Evolutionary conservation across 1,140 invertebrate genomes (phyloP).

Genomic region (Magallana gigas): DNA sequence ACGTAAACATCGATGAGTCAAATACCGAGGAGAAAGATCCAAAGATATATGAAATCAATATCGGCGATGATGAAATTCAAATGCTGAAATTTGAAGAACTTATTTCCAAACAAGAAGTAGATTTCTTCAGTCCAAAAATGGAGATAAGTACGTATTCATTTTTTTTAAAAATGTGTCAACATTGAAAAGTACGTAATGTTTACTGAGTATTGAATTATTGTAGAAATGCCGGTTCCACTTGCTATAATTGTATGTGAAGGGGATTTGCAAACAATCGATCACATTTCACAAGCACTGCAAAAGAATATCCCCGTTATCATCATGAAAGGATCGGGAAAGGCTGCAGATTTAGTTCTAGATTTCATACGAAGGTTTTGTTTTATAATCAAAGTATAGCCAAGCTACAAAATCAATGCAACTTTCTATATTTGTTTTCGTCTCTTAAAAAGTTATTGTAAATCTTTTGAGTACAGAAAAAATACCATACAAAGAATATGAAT

Average conservation of each 20-base stretch:
- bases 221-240: slow-evolving; percentile 43
- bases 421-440: too few relatives aligned
- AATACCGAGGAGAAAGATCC: too few relatives aligned
- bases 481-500: too few relatives aligned
- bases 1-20: too few relatives aligned
- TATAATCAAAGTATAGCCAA: background rate
- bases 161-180: too few relatives aligned
- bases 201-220: background rate
- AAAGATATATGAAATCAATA: too few relatives aligned
- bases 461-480: too few relatives aligned
- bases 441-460: too few relatives aligned
- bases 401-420: too few relatives aligned
- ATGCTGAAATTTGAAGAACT: background rate
- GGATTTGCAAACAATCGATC: slow-evolving; percentile 19
- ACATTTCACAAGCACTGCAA: background rate
- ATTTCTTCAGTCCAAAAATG: background rate
- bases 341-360: slow-evolving; percentile 39
- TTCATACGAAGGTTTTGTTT: background rate
- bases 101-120: background rate
- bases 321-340: slow-evolving; percentile 43
- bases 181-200: too few relatives aligned
- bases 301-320: slow-evolving; percentile 27
- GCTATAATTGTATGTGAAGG: slow-evolving; percentile 40
- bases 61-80: too few relatives aligned
- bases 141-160: too few relatives aligned